A percentile compares a stretch with the other conserved stretches of the same genome.
phyloP scores from a whole-genome alignment of 2,113 vertebrate species.

The Lasiurus cinereus region DNA sequence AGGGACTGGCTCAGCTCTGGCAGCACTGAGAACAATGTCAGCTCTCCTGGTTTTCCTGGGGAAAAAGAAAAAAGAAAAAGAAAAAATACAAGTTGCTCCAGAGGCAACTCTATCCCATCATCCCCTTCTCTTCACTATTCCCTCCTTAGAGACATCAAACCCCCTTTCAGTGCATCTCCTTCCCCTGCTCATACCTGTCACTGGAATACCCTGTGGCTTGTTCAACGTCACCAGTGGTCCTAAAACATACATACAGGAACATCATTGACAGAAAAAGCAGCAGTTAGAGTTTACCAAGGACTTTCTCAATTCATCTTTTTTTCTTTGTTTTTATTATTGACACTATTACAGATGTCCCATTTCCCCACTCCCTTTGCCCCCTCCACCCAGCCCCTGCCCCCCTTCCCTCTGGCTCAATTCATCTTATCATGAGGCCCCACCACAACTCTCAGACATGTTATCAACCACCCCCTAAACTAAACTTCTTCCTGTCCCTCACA shows the following conservation, averaged over 20 bases:
- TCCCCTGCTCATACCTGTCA: conserved; percentile 83
- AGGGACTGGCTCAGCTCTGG: conserved; percentile 83
- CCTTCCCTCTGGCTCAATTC: not conserved
- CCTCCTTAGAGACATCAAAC: not conserved
- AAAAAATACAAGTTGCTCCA: not conserved
- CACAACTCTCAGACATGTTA: not conserved
- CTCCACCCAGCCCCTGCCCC: too few species aligned
- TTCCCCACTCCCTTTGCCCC: not conserved
- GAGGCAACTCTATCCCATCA: not conserved
- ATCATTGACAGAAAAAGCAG: not conserved
- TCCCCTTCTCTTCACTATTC: not conserved
- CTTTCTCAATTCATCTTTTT: not conserved
- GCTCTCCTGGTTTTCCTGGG: conserved; percentile 81
- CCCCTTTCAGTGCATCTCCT: not conserved
- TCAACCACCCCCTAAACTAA: not conserved
- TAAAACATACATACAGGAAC: conserved; percentile 66
- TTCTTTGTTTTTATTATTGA: not conserved
- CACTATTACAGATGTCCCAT: not conserved
- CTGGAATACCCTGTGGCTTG: conserved; percentile 85
- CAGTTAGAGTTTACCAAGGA: not conserved
- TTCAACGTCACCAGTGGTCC: conserved; percentile 86
- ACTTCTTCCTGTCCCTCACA: not conserved
- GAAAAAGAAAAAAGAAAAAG: fast-evolving
- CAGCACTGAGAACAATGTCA: conserved; percentile 82
- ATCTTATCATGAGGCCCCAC: not conserved